Percentiles rank a stretch among this genome's conserved stretches.
Evolutionary conservation across 1,140 invertebrate genomes (phyloP).

Genomic region (Oppia nitens): DNA sequence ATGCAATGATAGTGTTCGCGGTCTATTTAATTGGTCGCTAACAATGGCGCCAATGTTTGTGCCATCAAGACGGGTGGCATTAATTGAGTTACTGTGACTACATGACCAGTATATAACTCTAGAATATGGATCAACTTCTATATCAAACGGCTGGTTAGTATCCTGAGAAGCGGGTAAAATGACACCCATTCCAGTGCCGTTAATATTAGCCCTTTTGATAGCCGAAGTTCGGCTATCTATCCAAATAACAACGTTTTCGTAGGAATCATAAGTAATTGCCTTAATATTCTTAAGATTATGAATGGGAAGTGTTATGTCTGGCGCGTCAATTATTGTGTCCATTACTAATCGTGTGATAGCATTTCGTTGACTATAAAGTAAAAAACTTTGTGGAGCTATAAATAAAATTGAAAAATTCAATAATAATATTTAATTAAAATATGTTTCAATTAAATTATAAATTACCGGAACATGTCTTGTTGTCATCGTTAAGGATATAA

Average conservation of each 20-base stretch:
- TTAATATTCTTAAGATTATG: constrained; percentile 66
- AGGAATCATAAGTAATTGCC: constrained; percentile 65
- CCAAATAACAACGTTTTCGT: constrained; percentile 69
- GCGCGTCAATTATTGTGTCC: constrained; percentile 15
- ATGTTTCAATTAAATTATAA: constrained; percentile 1
- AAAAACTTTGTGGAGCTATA: constrained; percentile 29
- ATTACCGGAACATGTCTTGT: constrained; percentile 69
- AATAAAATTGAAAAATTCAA: too few relatives aligned
- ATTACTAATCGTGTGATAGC: constrained; percentile 28
- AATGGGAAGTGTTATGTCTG: constrained; percentile 29
- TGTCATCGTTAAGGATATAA: constrained; percentile 54
- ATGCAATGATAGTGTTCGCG: constrained; percentile 62
- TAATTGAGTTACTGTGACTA: constrained; percentile 60
- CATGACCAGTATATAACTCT: constrained; percentile 75
- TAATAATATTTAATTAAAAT: constrained; percentile 8
- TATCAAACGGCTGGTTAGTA: constrained; percentile 44
- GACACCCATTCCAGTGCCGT: constrained; percentile 42
- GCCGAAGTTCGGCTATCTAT: constrained; percentile 71
- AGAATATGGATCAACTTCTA: constrained; percentile 66
- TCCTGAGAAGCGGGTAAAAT: constrained; percentile 36
- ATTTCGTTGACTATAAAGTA: constrained; percentile 29
- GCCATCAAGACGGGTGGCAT: constrained; percentile 55
- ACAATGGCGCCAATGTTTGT: constrained; percentile 52
- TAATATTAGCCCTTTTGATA: constrained; percentile 59
- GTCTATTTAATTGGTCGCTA: constrained; percentile 47